These are phyloP conservation scores for Poecilobothrus nobilitatus DNA, from an alignment of 2,888 invertebrate species.

Conservation along the genomic window DNA sequence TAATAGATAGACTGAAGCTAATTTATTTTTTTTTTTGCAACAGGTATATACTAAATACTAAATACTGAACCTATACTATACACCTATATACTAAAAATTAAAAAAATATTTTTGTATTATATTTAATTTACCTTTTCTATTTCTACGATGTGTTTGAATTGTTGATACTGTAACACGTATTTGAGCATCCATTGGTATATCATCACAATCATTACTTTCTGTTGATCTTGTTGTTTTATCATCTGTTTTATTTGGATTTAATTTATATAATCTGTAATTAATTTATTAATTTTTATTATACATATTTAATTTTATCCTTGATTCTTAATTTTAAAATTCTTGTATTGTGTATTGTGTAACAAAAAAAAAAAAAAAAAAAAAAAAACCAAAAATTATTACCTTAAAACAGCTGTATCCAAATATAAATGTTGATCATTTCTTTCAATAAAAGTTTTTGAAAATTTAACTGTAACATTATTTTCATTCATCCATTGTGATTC, in stretches of 20 bases:
- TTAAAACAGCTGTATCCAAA: slow-evolving; percentile 37
- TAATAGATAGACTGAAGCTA: too few species aligned
- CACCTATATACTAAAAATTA: too few species aligned
- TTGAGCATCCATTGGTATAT: slow-evolving; percentile 33
- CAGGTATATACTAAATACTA: too few species aligned
- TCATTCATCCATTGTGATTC: slow-evolving; percentile 36
- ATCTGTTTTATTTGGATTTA: slow-evolving; percentile 31
- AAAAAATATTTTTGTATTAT: too few species aligned
- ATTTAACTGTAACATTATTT: slow-evolving; percentile 37
- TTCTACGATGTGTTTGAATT: slow-evolving; percentile 34
- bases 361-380: not conserved
- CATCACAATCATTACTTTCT: slow-evolving; percentile 22
- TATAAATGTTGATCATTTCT: slow-evolving; percentile 30
- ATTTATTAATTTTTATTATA: not conserved
- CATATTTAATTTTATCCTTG: too few species aligned
- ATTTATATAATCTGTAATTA: slow-evolving; percentile 30
- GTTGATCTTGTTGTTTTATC: slow-evolving; percentile 11
- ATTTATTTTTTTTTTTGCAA: too few species aligned
- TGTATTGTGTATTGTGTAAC: too few species aligned
- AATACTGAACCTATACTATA: too few species aligned
- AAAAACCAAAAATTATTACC: slow-evolving; percentile 20
- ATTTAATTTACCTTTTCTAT: slow-evolving; percentile 35
- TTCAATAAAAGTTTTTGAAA: slow-evolving; percentile 38
- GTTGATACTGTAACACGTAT: slow-evolving; percentile 41
- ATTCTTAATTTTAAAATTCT: too few species aligned